Evolutionary conservation across 2,113 vertebrate genomes (phyloP).

Genomic region (Noturus placidus): DNA sequence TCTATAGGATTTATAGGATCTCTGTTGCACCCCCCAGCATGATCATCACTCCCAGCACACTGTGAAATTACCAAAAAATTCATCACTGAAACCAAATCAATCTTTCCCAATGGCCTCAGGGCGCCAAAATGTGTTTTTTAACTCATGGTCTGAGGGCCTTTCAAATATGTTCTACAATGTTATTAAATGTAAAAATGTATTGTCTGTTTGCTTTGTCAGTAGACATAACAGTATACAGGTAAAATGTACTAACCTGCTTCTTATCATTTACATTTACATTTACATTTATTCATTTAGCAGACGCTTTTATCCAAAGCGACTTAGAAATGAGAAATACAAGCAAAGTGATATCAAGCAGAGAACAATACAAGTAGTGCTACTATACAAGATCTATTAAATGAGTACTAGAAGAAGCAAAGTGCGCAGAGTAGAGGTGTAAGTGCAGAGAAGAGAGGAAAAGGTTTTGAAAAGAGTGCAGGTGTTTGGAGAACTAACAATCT

Average conservation of each 20-base stretch:
- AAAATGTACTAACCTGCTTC: not conserved
- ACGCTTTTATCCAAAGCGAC: too few relatives aligned
- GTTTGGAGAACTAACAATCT: too few relatives aligned
- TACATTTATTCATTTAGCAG: too few relatives aligned
- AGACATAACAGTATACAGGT: not conserved
- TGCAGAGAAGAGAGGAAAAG: too few relatives aligned
- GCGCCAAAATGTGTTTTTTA: not conserved
- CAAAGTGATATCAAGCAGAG: too few relatives aligned
- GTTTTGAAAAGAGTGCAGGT: too few relatives aligned
- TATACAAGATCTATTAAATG: too few relatives aligned
- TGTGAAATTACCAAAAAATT: constrained; percentile 6
- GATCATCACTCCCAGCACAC: not conserved
- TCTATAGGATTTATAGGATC: not conserved
- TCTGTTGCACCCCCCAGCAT: not conserved
- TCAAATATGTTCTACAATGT: not conserved
- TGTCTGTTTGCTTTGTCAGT: not conserved
- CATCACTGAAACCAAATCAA: constrained; percentile 13
- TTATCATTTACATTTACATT: too few relatives aligned
- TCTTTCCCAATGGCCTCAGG: not conserved
- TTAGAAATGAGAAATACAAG: too few relatives aligned
- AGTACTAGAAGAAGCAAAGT: too few relatives aligned
- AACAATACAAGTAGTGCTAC: too few relatives aligned
- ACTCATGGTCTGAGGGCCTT: not conserved
- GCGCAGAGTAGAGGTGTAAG: too few relatives aligned
- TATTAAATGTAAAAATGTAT: not conserved